phyloP scores from a whole-genome alignment of 2,888 invertebrate genomes.

The Mythimna impura region DNA sequence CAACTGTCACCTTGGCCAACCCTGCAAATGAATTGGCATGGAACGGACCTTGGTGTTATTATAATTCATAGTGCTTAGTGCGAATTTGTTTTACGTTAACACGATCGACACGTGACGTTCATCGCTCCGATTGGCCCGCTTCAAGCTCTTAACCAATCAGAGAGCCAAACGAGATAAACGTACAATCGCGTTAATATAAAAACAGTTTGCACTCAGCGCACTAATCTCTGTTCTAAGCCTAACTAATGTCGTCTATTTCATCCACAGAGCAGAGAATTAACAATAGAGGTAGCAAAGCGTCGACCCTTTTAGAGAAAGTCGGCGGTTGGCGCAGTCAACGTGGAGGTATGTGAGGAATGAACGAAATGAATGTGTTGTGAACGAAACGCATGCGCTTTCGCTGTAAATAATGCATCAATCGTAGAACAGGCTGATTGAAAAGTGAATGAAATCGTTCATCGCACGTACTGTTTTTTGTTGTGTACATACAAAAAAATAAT shows the following conservation, averaged over 20 bases:
- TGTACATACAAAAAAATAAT: slow-evolving; percentile 22
- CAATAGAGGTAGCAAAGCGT: slow-evolving; percentile 87
- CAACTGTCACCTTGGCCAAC: background rate
- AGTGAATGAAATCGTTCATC: slow-evolving; percentile 47
- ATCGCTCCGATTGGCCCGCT: too few relatives aligned
- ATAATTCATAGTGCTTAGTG: background rate
- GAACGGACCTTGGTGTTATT: background rate
- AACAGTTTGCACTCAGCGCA: too few relatives aligned
- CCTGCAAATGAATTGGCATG: background rate
- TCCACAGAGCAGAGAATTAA: slow-evolving; percentile 90
- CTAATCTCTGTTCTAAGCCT: background rate
- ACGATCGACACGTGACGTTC: too few relatives aligned
- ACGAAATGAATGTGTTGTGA: slow-evolving; percentile 33
- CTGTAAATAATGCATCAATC: slow-evolving; percentile 63
- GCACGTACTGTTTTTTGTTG: slow-evolving; percentile 54
- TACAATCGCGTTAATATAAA: too few relatives aligned
- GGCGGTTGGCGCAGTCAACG: slow-evolving; percentile 89
- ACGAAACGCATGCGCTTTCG: slow-evolving; percentile 76
- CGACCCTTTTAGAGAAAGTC: slow-evolving; percentile 83
- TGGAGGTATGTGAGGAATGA: slow-evolving; percentile 84
- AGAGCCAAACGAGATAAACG: too few relatives aligned
- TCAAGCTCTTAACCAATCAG: too few relatives aligned
- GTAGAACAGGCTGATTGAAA: slow-evolving; percentile 38
- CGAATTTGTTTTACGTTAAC: too few relatives aligned
- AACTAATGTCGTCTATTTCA: slow-evolving; percentile 75